Evolutionary conservation across 1,140 invertebrate species (phyloP).

Genomic region (Microplitis demolitor): DNA sequence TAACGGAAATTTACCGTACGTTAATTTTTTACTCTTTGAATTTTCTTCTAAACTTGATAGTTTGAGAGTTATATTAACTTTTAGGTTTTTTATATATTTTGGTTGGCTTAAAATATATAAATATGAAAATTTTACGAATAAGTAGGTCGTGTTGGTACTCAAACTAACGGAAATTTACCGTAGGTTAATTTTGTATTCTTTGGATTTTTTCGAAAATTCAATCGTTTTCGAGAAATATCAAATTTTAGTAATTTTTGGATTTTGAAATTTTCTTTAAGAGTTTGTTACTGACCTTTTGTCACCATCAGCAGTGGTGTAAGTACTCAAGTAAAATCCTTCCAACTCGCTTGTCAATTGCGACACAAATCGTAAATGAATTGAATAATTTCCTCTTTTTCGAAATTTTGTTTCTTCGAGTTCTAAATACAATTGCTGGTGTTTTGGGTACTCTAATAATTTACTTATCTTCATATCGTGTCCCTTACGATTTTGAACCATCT

Average conservation of each 20-base stretch:
- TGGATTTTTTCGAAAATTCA: too few relatives aligned
- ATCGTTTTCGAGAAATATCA: not conserved
- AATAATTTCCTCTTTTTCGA: constrained; percentile 79
- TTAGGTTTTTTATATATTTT: too few relatives aligned
- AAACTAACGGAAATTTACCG: too few relatives aligned
- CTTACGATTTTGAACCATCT: constrained; percentile 74
- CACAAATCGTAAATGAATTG: constrained; percentile 82
- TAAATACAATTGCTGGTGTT: constrained; percentile 85
- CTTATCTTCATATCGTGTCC: constrained; percentile 74
- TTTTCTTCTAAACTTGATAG: too few relatives aligned
- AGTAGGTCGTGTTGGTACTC: too few relatives aligned
- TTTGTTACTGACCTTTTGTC: constrained; percentile 71
- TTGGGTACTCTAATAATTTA: constrained; percentile 78
- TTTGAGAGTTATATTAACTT: too few relatives aligned
- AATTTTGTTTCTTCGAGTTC: constrained; percentile 77
- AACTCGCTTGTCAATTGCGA: constrained; percentile 79
- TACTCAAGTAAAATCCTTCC: constrained; percentile 91
- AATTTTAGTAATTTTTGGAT: constrained; percentile 20
- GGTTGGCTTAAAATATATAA: too few relatives aligned
- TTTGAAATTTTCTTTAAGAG: constrained; percentile 23
- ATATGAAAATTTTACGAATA: too few relatives aligned
- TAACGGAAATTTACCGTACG: too few relatives aligned
- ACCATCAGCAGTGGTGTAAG: constrained; percentile 75
- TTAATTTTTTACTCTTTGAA: too few relatives aligned
- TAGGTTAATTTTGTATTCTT: too few relatives aligned